A percentile compares a stretch with the other conserved stretches of the same genome.
These are phyloP conservation scores for Odontomyia ornata DNA, from an alignment of 2,888 invertebrate species.

Conservation along the genomic window DNA sequence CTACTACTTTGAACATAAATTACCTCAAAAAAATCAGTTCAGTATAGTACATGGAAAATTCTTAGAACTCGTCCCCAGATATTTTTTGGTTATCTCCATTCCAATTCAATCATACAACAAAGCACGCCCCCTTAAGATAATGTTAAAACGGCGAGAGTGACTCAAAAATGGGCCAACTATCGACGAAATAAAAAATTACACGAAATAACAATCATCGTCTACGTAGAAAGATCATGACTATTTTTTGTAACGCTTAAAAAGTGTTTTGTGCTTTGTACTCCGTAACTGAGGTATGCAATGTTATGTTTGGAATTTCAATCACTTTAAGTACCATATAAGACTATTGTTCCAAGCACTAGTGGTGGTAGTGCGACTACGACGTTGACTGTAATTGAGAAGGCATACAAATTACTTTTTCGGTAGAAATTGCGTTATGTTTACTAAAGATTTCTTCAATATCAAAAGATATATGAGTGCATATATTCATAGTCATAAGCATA, in stretches of 20 bases:
- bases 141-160: neutral
- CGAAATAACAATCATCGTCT: conserved; percentile 20
- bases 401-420: conserved; percentile 39
- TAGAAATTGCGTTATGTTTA: conserved; percentile 5
- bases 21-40: too few relatives aligned
- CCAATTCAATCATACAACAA: too few relatives aligned
- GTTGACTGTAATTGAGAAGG: neutral
- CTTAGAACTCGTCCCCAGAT: too few relatives aligned
- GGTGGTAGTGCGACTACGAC: neutral
- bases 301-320: conserved; percentile 39
- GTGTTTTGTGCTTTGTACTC: conserved; percentile 4
- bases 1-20: too few relatives aligned
- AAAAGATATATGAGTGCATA: neutral
- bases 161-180: conserved; percentile 6
- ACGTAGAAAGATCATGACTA: conserved; percentile 20
- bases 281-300: conserved; percentile 3
- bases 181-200: neutral
- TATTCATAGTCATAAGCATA: neutral
- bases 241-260: conserved; percentile 9
- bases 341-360: conserved; percentile 35
- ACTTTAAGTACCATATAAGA: conserved; percentile 1
- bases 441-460: conserved; percentile 4
- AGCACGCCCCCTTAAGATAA: neutral
- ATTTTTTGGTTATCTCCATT: too few relatives aligned
- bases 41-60: too few relatives aligned